A percentile compares a stretch with the other conserved stretches of the same genome.
Conservation (phyloP, 2,888 invertebrate genomes). For the Ellobium chinense region DNA sequence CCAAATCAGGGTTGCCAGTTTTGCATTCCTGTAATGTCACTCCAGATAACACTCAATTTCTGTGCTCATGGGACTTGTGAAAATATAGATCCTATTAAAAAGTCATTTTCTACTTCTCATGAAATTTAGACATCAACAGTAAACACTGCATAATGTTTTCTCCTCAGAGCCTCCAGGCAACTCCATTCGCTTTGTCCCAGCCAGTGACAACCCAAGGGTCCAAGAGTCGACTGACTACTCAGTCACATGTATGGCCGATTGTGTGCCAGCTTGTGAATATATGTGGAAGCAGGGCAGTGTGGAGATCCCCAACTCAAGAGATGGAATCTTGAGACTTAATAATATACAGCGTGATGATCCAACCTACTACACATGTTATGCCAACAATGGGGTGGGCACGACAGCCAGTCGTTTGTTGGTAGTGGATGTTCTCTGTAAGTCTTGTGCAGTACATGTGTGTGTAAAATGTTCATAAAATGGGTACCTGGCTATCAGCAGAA, state of each 20-base stretch:
- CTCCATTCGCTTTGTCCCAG: conserved; percentile 24
- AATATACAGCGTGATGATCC: conserved; percentile 13
- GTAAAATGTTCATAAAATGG: too few species aligned
- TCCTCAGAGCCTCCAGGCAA: conserved; percentile 36
- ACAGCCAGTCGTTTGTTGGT: not conserved
- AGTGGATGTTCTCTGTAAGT: not conserved
- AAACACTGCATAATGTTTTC: too few species aligned
- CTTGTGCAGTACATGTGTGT: too few species aligned
- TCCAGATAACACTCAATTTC: too few species aligned
- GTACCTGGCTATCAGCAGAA: too few species aligned
- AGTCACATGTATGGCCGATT: conserved; percentile 39
- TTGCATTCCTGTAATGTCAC: too few species aligned
- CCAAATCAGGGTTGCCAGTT: too few species aligned
- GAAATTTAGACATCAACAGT: too few species aligned
- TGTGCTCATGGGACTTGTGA: too few species aligned
- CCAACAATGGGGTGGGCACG: conserved; percentile 30
- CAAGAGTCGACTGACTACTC: conserved; percentile 16
- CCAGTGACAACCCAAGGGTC: not conserved
- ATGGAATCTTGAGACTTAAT: conserved; percentile 15
- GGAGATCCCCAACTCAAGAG: conserved; percentile 4
- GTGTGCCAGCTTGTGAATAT: conserved; percentile 28
- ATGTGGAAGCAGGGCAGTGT: conserved; percentile 17
- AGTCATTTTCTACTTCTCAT: too few species aligned
- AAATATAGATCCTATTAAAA: too few species aligned
- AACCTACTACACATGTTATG: conserved; percentile 39